Evolutionary conservation across 30 jellyfish, hydroid and myxozoan genomes (phyloP), one percentile per base, ranked within the genome.

Genomic region (Cassiopea andromeda): DNA sequence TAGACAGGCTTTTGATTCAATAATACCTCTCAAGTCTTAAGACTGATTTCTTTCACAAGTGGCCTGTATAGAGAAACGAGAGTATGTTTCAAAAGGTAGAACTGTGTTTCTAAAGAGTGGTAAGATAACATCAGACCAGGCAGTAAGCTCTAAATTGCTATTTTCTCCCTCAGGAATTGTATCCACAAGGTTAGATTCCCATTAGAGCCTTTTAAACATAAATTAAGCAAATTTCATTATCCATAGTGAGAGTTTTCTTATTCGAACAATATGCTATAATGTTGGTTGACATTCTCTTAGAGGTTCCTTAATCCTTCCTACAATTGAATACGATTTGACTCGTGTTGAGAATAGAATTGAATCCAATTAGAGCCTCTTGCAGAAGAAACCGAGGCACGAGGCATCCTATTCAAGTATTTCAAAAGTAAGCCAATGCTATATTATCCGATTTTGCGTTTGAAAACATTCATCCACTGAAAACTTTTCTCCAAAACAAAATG

Each of bases 21-120:
- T 64, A 2, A 64, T 7, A 17, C 27, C 73, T 64, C 73, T 27
- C 27, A 64, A 64, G 19, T 14, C 2, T 27, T 9, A 17, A 13
- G 38, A 64, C 6, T 17, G 15, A 2, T 0, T 77, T 50, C 48
- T 77, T n/a, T 75, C 73, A 48, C 91, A 83, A 83, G 91, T 83
- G 91, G 83, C 91, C 91, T 69, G 91, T 69, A 73, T 83, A 83
- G 91, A 64, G 91, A 83, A 83, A 50, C 84, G 91, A 83, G 91
- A 69, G 68, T 59, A 38, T 45, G 59, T 69, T 83, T 66, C 75
- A 5, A 66, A 14, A 46, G 71, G 67, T 10, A 69, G 48, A 69
- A 68, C 77, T 7, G 78, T 66, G 45, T 66, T 66, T 70, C 54
- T 70, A 70, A 70, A 70, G 79, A 19, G 16, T 18, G 79, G 54